Evolutionary conservation across 1,140 invertebrate genomes (phyloP).

Genomic region (Nephotettix cincticeps): DNA sequence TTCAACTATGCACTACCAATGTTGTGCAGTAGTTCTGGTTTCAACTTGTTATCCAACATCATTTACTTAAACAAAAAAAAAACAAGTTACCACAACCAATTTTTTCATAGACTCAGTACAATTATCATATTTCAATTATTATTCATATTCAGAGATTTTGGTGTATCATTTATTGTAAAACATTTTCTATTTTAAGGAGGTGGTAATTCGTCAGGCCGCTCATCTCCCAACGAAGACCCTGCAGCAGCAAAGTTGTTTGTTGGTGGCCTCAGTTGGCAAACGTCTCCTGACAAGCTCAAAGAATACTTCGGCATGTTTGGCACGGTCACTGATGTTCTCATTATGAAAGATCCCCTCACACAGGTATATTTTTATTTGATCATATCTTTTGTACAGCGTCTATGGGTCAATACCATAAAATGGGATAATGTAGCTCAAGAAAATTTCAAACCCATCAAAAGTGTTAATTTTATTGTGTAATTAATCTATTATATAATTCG

Average conservation of each 20-base stretch:
- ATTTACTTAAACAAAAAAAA: no score
- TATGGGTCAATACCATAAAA: no score
- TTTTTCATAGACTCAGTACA: no score
- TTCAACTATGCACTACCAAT: no score
- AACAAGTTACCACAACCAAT: no score
- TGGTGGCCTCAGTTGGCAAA: slow-evolving; percentile 88
- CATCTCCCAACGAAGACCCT: slow-evolving; percentile 57
- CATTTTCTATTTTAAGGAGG: slow-evolving; percentile 43
- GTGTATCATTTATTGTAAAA: not conserved
- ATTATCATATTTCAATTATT: not conserved
- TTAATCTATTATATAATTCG: no score
- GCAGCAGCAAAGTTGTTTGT: slow-evolving; percentile 89
- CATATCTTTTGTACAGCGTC: no score
- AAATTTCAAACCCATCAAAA: not conserved
- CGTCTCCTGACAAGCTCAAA: slow-evolving; percentile 83
- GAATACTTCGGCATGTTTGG: slow-evolving; percentile 92
- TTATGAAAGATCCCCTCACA: slow-evolving; percentile 92
- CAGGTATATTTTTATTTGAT: slow-evolving; percentile 63
- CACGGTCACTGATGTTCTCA: slow-evolving; percentile 86
- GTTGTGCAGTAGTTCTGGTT: no score
- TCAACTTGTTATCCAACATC: no score
- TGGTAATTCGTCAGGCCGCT: slow-evolving; percentile 44
- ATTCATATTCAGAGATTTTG: not conserved
- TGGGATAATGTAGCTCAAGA: no score
- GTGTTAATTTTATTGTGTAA: not conserved